These are phyloP conservation scores for Stomatorhinus ivindoensis DNA, from an alignment of 2,113 vertebrate species.

Conservation along the genomic window DNA sequence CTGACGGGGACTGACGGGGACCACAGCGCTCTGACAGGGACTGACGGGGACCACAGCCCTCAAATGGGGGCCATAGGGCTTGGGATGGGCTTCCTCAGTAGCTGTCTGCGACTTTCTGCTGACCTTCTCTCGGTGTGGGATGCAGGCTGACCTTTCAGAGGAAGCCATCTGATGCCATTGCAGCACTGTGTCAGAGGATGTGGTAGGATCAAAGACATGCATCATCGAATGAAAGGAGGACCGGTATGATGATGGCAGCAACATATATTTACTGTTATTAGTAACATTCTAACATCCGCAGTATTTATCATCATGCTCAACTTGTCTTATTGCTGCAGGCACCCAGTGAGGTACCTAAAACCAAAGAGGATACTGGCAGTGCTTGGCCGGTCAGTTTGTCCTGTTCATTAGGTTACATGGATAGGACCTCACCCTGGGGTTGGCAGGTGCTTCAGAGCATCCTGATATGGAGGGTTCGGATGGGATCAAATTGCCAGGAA, in stretches of 20 bases:
- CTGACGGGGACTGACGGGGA: too few species aligned
- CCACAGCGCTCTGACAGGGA: not conserved
- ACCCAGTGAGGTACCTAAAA: not conserved
- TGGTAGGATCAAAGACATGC: conserved; percentile 35
- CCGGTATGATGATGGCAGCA: not conserved
- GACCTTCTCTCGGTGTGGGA: conserved; percentile 43
- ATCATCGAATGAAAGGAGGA: not conserved
- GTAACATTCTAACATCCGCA: not conserved
- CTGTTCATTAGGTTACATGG: not conserved
- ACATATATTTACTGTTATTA: not conserved
- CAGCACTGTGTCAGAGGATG: conserved; percentile 21
- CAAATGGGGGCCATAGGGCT: not conserved
- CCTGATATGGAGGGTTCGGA: not conserved
- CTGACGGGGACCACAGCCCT: too few species aligned
- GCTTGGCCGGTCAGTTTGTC: not conserved
- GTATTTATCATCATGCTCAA: not conserved
- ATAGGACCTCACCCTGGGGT: not conserved
- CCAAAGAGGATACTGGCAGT: not conserved
- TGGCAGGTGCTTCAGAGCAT: not conserved
- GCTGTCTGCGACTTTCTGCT: conserved; percentile 32
- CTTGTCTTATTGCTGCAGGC: not conserved
- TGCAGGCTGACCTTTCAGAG: conserved; percentile 46
- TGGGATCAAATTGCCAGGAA: not conserved
- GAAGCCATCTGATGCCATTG: conserved; percentile 35
- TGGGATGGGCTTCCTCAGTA: too few species aligned